Base-by-base conservation (phyloP, 2,113 vertebrate genomes). In the Pagrus major region DNA sequence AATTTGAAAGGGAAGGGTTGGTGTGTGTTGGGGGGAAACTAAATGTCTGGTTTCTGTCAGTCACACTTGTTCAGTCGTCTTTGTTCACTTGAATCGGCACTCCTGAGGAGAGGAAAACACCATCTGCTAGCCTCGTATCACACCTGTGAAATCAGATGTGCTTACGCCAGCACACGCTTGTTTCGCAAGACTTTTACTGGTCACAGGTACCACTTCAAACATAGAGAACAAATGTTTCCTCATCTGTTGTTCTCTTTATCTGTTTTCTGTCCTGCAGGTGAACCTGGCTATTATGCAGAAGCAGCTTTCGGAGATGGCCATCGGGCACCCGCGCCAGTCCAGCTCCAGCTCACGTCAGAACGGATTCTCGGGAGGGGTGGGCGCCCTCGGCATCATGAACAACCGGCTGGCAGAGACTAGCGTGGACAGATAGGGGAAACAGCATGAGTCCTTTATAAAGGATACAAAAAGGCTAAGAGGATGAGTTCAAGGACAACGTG, bases 301-400 rank as follows among this genome's bases (percentile, higher is more conserved):
- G 90, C 98, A 98, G 94, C 94, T 98, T 56, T 97, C 96, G 0
- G 97, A 99, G 91, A 96, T 95, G 72, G 97, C 97, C 69, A 96
- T 97, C 1, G 97, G 97, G 25, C 94, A 94, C 63, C 96, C 95
- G 0, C 94, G 96, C 81, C 95, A 95, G 76, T 84, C 93, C 59
- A 86, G 92, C 83, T 86, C 86, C 20, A 90, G 82, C 67, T 91
- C 95, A 0, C 94, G 89, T 39, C 96, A 97, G 60, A 96, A 96
- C 15, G 98, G 96, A 12, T 98, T 99, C 93, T 97, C 96, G 0
- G 97, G 94, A 52, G 98, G 98, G 0, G 96, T 99, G 5, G 98
- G 98, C 2, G 97, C 98, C 77, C 93, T 99, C 11, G 97, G 96
- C 29, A 97, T 99, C 84, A 98, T 99, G 98, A 98, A 99, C 91